A percentile compares a stretch with the other conserved stretches of the same genome.
Evolutionary conservation across 2,113 vertebrate species (phyloP).

Genomic region (Nycticorax nycticorax): DNA sequence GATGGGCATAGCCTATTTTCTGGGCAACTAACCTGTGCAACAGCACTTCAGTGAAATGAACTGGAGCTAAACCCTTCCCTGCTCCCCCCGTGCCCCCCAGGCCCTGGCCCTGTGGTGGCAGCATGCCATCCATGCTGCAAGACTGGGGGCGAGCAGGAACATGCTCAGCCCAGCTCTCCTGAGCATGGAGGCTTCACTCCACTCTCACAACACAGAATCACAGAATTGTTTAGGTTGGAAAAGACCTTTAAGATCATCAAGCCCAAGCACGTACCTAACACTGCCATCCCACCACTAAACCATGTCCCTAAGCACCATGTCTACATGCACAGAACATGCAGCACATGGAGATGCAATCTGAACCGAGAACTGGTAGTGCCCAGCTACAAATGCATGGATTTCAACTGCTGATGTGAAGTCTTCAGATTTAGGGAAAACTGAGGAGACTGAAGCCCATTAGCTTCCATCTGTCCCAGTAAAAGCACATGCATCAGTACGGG

Average conservation of each 20-base stretch:
- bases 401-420: not conserved
- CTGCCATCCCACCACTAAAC: too few species aligned
- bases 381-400: not conserved
- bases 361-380: not conserved
- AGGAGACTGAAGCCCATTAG: not conserved
- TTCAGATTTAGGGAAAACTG: not conserved
- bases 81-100: too few species aligned
- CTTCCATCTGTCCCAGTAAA: not conserved
- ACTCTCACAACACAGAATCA: not conserved
- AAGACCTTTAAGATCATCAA: too few species aligned
- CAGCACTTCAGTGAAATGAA: not conserved
- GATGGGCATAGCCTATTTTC: not conserved
- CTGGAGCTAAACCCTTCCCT: not conserved
- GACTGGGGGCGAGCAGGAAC: not conserved
- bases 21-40: not conserved
- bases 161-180: not conserved
- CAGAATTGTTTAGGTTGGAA: too few species aligned
- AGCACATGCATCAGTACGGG: not conserved
- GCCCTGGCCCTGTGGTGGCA: not conserved
- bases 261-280: too few species aligned
- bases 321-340: not conserved
- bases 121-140: not conserved
- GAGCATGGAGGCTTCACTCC: fast-evolving
- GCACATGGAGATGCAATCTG: fast-evolving
- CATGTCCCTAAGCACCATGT: too few species aligned